Conservation (phyloP, 2,113 vertebrate species). For the Ellobius talpinus region DNA sequence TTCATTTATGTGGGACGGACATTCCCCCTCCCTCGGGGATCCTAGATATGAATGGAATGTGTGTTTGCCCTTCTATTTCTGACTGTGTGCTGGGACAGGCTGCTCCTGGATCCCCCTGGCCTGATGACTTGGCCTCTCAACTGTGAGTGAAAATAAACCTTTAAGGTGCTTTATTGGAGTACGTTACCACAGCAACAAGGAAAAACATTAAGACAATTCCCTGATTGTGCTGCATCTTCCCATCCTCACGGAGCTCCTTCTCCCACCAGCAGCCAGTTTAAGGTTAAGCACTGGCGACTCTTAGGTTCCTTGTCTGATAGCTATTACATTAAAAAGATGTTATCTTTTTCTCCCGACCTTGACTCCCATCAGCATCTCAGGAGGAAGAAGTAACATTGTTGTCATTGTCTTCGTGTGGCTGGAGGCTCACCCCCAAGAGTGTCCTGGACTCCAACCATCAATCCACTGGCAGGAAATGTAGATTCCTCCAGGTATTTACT, state of each 20-base stretch:
- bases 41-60: too few species aligned
- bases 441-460: neutral
- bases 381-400: neutral
- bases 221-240: neutral
- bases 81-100: neutral
- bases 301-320: neutral
- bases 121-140: neutral
- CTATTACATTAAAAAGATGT: neutral
- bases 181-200: neutral
- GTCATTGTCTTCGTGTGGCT: too few species aligned
- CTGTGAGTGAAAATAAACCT: neutral
- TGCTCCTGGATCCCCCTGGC: too few species aligned
- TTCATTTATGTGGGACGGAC: neutral
- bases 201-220: neutral
- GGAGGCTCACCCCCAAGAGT: neutral
- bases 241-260: neutral
- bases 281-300: neutral
- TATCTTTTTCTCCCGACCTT: neutral
- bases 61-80: neutral
- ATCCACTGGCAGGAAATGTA: neutral
- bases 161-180: neutral
- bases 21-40: neutral
- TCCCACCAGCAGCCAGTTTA: neutral
- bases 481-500: neutral
- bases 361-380: neutral